Conservation (phyloP, 2,888 invertebrate genomes). For the Morpho helenor region DNA sequence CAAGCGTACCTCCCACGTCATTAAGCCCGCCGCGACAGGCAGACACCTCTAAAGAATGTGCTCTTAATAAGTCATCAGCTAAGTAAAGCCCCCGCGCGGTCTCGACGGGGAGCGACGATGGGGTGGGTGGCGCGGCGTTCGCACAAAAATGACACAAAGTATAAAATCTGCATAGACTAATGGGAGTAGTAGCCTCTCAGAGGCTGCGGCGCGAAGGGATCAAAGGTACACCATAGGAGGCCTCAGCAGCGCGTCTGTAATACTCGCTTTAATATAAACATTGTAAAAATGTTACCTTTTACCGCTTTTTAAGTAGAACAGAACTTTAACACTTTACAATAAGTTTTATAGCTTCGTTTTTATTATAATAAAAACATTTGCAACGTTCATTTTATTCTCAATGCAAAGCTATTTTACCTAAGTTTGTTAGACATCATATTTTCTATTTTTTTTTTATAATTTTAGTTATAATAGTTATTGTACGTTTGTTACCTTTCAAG, state of each 20-base stretch:
- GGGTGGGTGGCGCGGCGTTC: slow-evolving; percentile 42
- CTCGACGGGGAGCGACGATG: slow-evolving; percentile 29
- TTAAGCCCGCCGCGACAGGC: slow-evolving; percentile 69
- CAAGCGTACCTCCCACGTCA: slow-evolving; percentile 64
- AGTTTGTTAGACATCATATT: too few species aligned
- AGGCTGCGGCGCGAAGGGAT: slow-evolving; percentile 56
- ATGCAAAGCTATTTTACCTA: too few species aligned
- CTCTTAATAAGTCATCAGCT: slow-evolving; percentile 80
- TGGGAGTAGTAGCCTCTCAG: slow-evolving; percentile 64
- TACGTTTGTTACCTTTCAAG: too few species aligned
- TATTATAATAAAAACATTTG: too few species aligned
- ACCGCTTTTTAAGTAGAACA: too few species aligned
- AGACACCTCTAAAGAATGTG: slow-evolving; percentile 78
- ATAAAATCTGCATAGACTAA: slow-evolving; percentile 76
- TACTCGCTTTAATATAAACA: slow-evolving; percentile 24
- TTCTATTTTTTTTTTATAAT: too few species aligned
- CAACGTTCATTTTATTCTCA: too few species aligned
- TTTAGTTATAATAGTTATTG: too few species aligned
- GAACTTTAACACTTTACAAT: too few species aligned
- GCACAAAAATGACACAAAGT: slow-evolving; percentile 76
- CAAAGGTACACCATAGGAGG: slow-evolving; percentile 47
- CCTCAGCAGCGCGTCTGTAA: slow-evolving; percentile 26
- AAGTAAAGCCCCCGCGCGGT: slow-evolving; percentile 55
- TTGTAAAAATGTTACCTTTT: slow-evolving; percentile 19
- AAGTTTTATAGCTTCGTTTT: too few species aligned